Conservation (phyloP, 1,140 invertebrate genomes). For the Brachionus calyciflorus region DNA sequence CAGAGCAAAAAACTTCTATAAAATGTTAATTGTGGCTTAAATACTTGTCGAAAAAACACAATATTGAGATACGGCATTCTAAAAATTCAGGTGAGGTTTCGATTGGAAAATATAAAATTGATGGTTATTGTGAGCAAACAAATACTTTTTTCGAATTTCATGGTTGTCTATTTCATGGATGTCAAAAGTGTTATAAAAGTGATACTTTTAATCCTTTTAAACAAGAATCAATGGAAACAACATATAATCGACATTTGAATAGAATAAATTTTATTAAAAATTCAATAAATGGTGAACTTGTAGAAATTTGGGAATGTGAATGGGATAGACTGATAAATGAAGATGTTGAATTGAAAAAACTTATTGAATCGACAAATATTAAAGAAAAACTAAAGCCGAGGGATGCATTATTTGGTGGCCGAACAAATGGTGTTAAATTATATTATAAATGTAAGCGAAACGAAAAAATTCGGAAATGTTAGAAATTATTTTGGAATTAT, state of each 20-base stretch:
- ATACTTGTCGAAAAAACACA: constrained; percentile 1
- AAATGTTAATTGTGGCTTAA: constrained; percentile 41
- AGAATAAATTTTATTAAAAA: constrained; percentile 39
- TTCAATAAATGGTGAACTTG: constrained; percentile 44
- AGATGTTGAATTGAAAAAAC: neutral
- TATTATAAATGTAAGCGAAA: constrained; percentile 49
- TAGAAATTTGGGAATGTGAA: constrained; percentile 50
- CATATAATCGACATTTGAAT: constrained; percentile 45
- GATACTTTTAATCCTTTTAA: constrained; percentile 41
- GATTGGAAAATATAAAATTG: neutral
- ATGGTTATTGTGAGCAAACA: constrained; percentile 31
- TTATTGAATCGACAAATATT: too few species aligned
- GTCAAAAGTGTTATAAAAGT: constrained; percentile 48
- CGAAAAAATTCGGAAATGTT: constrained; percentile 53
- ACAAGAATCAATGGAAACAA: constrained; percentile 46
- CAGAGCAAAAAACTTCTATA: neutral
- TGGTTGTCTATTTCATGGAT: constrained; percentile 51
- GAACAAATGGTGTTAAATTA: constrained; percentile 53
- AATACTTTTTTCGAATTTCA: constrained; percentile 49
- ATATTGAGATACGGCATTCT: neutral
- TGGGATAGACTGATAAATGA: constrained; percentile 47
- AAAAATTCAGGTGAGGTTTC: neutral
- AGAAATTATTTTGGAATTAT: constrained; percentile 49
- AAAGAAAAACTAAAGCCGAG: constrained; percentile 48
- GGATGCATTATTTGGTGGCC: constrained; percentile 55